Base-by-base conservation (phyloP, 2,113 vertebrate species). In the Brienomyrus longianalis region DNA sequence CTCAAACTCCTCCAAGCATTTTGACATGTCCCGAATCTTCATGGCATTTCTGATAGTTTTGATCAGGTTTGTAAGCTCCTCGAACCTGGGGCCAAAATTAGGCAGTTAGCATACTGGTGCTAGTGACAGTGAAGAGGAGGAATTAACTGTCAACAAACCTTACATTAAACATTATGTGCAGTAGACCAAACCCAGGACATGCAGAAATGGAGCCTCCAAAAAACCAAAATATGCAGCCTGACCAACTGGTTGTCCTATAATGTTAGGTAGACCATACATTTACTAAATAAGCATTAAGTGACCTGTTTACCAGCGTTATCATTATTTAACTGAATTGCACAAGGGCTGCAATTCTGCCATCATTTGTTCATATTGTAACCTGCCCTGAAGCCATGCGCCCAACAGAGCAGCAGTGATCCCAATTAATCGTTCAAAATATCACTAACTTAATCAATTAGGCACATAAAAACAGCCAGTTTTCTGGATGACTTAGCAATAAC, bases 11-110 rank as follows among this genome's bases (percentile, higher is more conserved):
- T 98, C 97, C 89, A 98, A 92, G 93, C 97, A 98, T 91, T 98
- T 97, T 89, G 97, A 94, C 93, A 98, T 97, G 94, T 98, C 97
- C 2, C 97, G 95, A 92, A 98, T 98, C 95, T 98, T 98, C 97
- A 98, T 98, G 86, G 97, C 97, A 91, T 98, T 98, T 35, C 97
- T 96, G 91, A 98, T 98, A 1, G 97, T 98, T 91, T 97, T 97
- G 91, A 98, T 98, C 62, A 97, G 92, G 93, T 98, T 98, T 23
- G 97, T 98, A 89, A 98, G 93, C 94, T 98, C 97, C 91, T 98
- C 97, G 91, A 98, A 98, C 92, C 97, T 98, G 89, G 77, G 15
- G 17, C 15, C 51, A 43, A 84, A 31, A 88, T 48, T 5, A 31
- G 45, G 3, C 51, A 85, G 15, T 35, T 84, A 27, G 3, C 59